Evolutionary conservation across 1,140 invertebrate species (phyloP), one percentile per base, ranked within the genome.

Genomic region (Heliothis virescens): DNA sequence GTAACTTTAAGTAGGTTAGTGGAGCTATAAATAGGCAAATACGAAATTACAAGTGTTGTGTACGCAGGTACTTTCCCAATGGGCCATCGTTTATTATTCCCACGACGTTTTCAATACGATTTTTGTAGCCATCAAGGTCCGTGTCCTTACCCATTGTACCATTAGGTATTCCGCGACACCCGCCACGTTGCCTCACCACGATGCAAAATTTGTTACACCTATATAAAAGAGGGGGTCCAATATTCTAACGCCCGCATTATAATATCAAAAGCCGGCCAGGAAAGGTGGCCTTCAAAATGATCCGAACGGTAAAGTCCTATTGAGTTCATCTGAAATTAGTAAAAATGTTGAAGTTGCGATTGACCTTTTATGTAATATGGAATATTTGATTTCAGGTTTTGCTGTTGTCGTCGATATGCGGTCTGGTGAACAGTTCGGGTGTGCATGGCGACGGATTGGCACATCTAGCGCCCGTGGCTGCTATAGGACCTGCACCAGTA

Each of bases 181-280:
- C 87, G 80, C 86, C 48, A 81, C 89, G 84, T 94, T 94, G 92
- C 93, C 91, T 85, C 93, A 94, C 87, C 62, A 87, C 87, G 82
- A 94, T 94, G 90, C 91, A 94, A 93, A 94, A 94, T 94, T 93
- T 94, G 91, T 94, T 93, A 93, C 92, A 94, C 90, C 92, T 93
- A 93, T 94, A 94, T 94, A 94, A 91, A 94, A 94, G 91, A 86
- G 83, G 85, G 83, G 90, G 85, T 85, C 83, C 86, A 85, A 89
- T 90, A 87, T 92, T 86, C 87, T 91, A 91, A 83, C 79, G 90
- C 83, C 83, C 88, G 90, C 93, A 94, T 94, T 92, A 90, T 90
- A 87, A 88, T 88, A 87, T 91, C 76, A 86, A 89, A 86, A 86
- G 83, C 82, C 82, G 86, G 86, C 86, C 84, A 83, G 77, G 86